Conservation (phyloP, 2,113 vertebrate genomes). For the Thalassoma bifasciatum region DNA sequence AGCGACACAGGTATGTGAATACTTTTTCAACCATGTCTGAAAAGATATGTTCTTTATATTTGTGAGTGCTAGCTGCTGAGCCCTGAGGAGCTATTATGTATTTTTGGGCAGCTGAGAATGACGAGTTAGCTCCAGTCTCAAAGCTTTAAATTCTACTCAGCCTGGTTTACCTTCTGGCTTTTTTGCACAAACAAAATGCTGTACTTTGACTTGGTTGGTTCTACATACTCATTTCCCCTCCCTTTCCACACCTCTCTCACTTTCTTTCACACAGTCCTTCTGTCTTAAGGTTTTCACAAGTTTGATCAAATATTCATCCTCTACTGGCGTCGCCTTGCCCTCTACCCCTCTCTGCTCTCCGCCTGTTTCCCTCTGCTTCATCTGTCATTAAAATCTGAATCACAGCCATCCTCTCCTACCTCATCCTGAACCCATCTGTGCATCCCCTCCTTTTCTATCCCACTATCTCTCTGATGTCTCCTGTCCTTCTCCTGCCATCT, state of each 20-base stretch:
- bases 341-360: constrained; percentile 33
- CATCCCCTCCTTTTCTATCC: constrained; percentile 20
- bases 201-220: too few relatives aligned
- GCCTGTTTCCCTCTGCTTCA: constrained; percentile 25
- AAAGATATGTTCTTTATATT: too few relatives aligned
- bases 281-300: constrained; percentile 37
- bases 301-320: constrained; percentile 70
- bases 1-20: too few relatives aligned
- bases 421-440: constrained; percentile 39
- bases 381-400: constrained; percentile 59
- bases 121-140: too few relatives aligned
- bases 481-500: constrained; percentile 37
- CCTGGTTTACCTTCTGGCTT: too few relatives aligned
- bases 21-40: too few relatives aligned
- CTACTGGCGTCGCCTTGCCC: constrained; percentile 39
- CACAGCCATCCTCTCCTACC: constrained; percentile 18
- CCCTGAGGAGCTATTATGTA: too few relatives aligned
- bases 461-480: constrained; percentile 13
- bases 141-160: too few relatives aligned
- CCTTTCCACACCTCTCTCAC: background rate
- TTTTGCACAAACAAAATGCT: too few relatives aligned
- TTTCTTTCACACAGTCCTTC: constrained; percentile 11
- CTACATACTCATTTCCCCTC: background rate
- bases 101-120: too few relatives aligned
- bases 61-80: too few relatives aligned